Base-by-base conservation (phyloP, 1,140 invertebrate genomes). In the Mylabris phalerata region DNA sequence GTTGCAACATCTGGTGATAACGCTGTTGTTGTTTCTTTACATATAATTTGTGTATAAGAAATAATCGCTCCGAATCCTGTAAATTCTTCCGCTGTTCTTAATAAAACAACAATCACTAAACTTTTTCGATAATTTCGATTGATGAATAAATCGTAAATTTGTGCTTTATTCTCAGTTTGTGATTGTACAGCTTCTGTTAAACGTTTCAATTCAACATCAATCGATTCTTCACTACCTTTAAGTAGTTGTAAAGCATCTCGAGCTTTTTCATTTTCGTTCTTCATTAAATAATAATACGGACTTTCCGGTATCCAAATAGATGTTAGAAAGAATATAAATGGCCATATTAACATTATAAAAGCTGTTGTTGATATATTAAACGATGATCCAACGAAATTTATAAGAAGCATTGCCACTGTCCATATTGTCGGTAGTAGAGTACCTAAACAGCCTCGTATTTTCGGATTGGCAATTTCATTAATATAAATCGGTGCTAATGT, bases 261-360 rank as follows among this genome's bases (percentile, higher is more conserved):
- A 0, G 89, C 89, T 59, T 84, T 79, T 4, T 80, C 74, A 9
- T 76, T 74, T 19, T 78, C 69, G 2, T 82, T 79, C 13, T 80
- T 80, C 48, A 79, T 80, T 0, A 82, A 75, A 27, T 83, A 77
- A 63, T 83, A 91, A 61, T 90, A 84, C 0, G 90, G 89, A 9
- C 89, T 89, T 73, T 93, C 90, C 0, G 89, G 88, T 77, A 90
- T 84, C 61, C 81, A 84, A 42, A 75, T 75, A 67, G 89, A 85
- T 1, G 78, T 79, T 0, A 84, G 57, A 9, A 86, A 77, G 59
- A 86, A 84, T 2, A 85, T 58, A 0, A 84, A 70, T 0, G 84
- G 78, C 19, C 84, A 71, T 0, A 77, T 67, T 24, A 84, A 75
- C 61, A 80, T 80, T 48, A 85, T 78, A n/a, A 77, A 74, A 1